Evolutionary conservation across 2,797 vertebrate species (phyloP).

Genomic region (Coregonus sp.): DNA sequence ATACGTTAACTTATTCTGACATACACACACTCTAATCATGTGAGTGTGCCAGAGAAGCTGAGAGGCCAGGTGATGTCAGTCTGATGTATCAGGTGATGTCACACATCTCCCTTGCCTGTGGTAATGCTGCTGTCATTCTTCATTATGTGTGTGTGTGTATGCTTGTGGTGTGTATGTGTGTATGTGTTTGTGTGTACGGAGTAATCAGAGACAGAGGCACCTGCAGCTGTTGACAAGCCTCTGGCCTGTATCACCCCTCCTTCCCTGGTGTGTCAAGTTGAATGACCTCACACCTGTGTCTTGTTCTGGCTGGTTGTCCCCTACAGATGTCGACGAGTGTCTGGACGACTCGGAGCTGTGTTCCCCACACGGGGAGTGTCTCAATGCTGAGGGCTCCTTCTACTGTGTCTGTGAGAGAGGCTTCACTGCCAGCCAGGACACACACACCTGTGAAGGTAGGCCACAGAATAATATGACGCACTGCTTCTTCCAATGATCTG

Average conservation of each 20-base stretch:
- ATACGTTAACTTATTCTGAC: neutral
- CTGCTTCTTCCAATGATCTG: neutral
- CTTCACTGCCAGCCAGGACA: conserved; percentile 77
- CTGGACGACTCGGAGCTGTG: conserved; percentile 81
- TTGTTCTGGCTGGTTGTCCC: conserved; percentile 22
- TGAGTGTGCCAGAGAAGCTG: conserved; percentile 1
- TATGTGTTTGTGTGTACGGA: neutral
- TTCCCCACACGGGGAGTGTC: conserved; percentile 84
- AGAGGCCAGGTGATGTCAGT: neutral
- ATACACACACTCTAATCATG: neutral
- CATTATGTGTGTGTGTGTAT: neutral
- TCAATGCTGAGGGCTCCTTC: conserved; percentile 89
- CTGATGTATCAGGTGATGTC: no score
- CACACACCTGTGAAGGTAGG: conserved; percentile 86
- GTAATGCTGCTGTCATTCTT: neutral
- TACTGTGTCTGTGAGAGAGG: conserved; percentile 86
- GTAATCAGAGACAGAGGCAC: neutral
- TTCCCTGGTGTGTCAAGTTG: neutral
- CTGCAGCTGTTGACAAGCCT: neutral
- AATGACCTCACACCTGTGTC: conserved; percentile 12
- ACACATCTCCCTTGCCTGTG: neutral
- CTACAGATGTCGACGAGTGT: conserved; percentile 91
- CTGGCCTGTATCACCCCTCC: neutral
- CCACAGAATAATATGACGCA: neutral
- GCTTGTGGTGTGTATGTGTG: neutral